A percentile compares a stretch with the other conserved stretches of the same genome.
phyloP scores from a whole-genome alignment of 64 coral and sea anemone species.

The Exaiptasia diaphana region DNA sequence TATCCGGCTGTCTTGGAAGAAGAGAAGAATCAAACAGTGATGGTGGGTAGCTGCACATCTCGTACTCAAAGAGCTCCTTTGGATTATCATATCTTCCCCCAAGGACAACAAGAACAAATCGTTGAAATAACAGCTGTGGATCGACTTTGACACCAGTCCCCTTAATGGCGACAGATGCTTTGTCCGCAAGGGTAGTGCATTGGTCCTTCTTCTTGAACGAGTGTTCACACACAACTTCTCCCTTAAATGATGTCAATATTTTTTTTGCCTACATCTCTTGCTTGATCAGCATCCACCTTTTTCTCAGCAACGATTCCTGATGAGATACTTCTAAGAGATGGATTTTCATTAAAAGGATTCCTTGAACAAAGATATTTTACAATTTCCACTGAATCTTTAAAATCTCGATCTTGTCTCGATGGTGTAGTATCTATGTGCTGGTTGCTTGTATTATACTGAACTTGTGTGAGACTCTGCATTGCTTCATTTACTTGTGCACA shows the following conservation, averaged over 20 bases:
- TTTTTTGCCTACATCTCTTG: slow-evolving; percentile 13
- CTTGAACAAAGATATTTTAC: slow-evolving; percentile 8
- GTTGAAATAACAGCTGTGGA: neutral
- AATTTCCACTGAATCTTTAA: neutral
- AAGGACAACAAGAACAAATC: neutral
- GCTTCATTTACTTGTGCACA: neutral
- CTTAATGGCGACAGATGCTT: neutral
- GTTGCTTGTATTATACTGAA: neutral
- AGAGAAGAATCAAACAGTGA: neutral
- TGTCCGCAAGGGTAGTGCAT: neutral
- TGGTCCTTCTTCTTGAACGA: slow-evolving; percentile 19
- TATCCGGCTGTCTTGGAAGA: slow-evolving; percentile 7
- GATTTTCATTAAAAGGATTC: slow-evolving; percentile 14
- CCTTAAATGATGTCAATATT: neutral
- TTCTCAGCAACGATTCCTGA: slow-evolving; percentile 15
- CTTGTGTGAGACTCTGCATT: slow-evolving; percentile 6
- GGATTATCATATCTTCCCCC: neutral
- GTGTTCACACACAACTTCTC: neutral
- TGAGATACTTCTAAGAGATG: slow-evolving; percentile 8
- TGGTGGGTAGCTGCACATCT: slow-evolving; percentile 13
- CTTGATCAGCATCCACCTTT: slow-evolving; percentile 8
- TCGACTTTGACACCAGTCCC: neutral
- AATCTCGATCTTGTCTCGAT: slow-evolving; percentile 10
- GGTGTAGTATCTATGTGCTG: neutral
- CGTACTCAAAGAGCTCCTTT: slow-evolving; percentile 2